phyloP scores from a whole-genome alignment of 2,888 invertebrate genomes.

The Embidobia sp. region DNA sequence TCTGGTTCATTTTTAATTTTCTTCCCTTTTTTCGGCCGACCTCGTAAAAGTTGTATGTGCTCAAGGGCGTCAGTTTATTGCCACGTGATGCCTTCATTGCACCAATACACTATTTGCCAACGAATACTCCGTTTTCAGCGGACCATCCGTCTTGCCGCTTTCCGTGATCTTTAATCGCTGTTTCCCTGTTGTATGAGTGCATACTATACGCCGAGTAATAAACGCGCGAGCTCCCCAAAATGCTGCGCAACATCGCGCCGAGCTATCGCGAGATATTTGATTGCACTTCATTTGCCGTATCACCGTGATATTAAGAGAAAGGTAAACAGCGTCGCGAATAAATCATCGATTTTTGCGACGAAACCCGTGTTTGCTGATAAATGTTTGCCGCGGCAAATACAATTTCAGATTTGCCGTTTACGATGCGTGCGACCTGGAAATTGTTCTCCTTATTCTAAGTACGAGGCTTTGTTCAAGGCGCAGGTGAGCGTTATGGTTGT shows the following conservation, averaged over 20 bases:
- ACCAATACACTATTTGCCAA: slow-evolving; percentile 53
- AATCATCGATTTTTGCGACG: slow-evolving; percentile 50
- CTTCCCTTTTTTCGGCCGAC: background rate
- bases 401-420: slow-evolving; percentile 39
- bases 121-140: slow-evolving; percentile 40
- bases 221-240: slow-evolving; percentile 25
- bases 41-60: slow-evolving; percentile 51
- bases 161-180: slow-evolving; percentile 54
- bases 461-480: background rate
- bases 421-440: slow-evolving; percentile 15
- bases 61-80: slow-evolving; percentile 47
- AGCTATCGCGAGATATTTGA: slow-evolving; percentile 39
- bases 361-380: slow-evolving; percentile 30
- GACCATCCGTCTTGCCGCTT: slow-evolving; percentile 42
- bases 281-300: slow-evolving; percentile 42
- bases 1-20: slow-evolving; percentile 5
- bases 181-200: slow-evolving; percentile 35
- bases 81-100: slow-evolving; percentile 55
- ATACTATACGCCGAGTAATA: slow-evolving; percentile 15
- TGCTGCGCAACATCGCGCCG: slow-evolving; percentile 19
- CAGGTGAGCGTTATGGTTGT: slow-evolving; percentile 13
- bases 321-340: slow-evolving; percentile 39
- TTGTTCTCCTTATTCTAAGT: too few relatives aligned
- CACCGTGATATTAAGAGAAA: slow-evolving; percentile 47
- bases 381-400: slow-evolving; percentile 45